phyloP scores from a whole-genome alignment of 2,888 invertebrate species.

The Syrphus vitripennis region DNA sequence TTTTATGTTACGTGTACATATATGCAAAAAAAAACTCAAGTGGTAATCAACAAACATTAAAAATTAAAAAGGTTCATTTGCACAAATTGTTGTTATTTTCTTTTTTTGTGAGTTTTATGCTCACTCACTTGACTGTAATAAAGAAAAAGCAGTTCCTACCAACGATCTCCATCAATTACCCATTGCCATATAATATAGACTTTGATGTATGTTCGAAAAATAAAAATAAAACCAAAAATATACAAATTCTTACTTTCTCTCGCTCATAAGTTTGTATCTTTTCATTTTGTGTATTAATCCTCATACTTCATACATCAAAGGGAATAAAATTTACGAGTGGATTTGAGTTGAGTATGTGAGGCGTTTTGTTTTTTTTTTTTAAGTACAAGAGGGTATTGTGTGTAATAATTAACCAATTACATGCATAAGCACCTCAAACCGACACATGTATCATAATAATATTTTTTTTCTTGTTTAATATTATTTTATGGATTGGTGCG shows the following conservation, averaged over 20 bases:
- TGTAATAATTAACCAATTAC: slow-evolving; percentile 67
- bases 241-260: neutral
- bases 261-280: slow-evolving; percentile 6
- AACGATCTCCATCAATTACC: neutral
- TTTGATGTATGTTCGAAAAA: slow-evolving; percentile 45
- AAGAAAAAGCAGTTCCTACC: too few relatives aligned
- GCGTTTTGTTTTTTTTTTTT: neutral
- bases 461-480: neutral
- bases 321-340: slow-evolving; percentile 20
- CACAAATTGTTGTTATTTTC: slow-evolving; percentile 37
- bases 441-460: slow-evolving; percentile 13
- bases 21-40: slow-evolving; percentile 38
- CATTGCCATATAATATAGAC: too few relatives aligned
- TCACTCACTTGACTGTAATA: neutral
- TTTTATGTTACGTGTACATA: slow-evolving; percentile 17
- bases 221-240: slow-evolving; percentile 4
- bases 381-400: slow-evolving; percentile 30
- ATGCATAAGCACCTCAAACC: slow-evolving; percentile 61
- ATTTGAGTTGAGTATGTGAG: neutral
- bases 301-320: slow-evolving; percentile 42
- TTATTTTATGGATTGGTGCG: neutral
- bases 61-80: slow-evolving; percentile 58
- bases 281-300: neutral
- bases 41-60: slow-evolving; percentile 65
- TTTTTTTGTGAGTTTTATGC: neutral